Percentiles rank a stretch among this genome's conserved stretches.
Conservation (phyloP, 2,797 vertebrate genomes). For the Loriculus beryllinus region DNA sequence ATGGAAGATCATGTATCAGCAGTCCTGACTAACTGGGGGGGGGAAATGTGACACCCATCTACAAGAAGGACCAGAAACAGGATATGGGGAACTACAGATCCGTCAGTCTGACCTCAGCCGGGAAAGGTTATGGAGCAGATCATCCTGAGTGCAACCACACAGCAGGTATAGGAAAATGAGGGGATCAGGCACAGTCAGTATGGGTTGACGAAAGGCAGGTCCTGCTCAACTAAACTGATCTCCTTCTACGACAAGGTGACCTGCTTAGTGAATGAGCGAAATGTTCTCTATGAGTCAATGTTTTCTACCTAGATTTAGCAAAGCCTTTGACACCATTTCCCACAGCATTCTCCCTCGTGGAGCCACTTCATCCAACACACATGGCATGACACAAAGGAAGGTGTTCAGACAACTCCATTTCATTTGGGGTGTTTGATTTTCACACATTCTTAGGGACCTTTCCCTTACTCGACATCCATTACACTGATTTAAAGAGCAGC, state of each 20-base stretch:
- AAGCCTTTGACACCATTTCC: neutral
- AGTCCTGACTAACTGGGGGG: neutral
- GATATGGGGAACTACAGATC: neutral
- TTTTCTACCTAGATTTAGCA: neutral
- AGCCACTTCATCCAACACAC: neutral
- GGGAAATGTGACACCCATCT: neutral
- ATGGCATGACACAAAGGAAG: accelerated
- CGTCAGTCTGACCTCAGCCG: neutral
- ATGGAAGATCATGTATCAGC: neutral
- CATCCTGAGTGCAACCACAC: neutral
- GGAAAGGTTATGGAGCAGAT: neutral
- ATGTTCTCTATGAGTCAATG: neutral
- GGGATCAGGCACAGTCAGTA: neutral
- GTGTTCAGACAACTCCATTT: neutral
- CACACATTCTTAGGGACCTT: neutral
- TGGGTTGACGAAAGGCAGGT: neutral
- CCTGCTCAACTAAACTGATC: neutral
- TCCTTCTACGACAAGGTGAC: neutral
- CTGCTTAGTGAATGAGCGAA: neutral
- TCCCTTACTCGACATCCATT: neutral
- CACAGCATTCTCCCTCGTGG: neutral
- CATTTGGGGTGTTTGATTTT: neutral
- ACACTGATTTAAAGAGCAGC: neutral
- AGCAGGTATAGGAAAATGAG: neutral
- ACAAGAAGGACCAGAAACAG: neutral